phyloP scores from a whole-genome alignment of 1,140 invertebrate species.

The Caerostris extrusa region DNA sequence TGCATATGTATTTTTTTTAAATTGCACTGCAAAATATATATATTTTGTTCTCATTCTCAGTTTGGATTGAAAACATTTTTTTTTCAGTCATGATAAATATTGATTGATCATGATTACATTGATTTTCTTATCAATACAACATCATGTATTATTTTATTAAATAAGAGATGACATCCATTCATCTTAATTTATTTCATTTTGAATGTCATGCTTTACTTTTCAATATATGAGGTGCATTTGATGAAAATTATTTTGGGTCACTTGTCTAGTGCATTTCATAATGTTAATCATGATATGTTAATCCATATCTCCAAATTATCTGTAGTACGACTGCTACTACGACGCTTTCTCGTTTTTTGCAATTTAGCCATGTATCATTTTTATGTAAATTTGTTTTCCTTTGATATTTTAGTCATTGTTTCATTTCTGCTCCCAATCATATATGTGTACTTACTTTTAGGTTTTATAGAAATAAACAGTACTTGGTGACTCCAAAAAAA shows the following conservation, averaged over 20 bases:
- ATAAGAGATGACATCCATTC: conserved; percentile 39
- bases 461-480: conserved; percentile 41
- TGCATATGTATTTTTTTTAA: background rate
- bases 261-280: conserved; percentile 16
- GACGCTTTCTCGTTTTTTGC: background rate
- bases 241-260: background rate
- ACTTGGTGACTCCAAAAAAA: conserved; percentile 65
- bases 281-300: background rate
- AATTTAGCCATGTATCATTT: conserved; percentile 32
- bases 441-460: conserved; percentile 65
- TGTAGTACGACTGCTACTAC: background rate
- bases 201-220: conserved; percentile 25
- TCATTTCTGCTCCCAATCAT: conserved; percentile 35
- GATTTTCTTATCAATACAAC: background rate
- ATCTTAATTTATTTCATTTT: conserved; percentile 52
- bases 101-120: no score
- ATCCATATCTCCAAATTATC: background rate
- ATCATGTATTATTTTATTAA: background rate
- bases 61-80: background rate
- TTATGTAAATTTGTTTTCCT: conserved; percentile 4
- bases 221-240: background rate
- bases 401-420: conserved; percentile 52
- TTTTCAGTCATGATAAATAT: background rate
- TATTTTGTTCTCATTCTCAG: background rate
- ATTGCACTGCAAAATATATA: background rate